Base-by-base conservation (phyloP, 2,888 invertebrate species). In the Ennomos fuscantarius region DNA sequence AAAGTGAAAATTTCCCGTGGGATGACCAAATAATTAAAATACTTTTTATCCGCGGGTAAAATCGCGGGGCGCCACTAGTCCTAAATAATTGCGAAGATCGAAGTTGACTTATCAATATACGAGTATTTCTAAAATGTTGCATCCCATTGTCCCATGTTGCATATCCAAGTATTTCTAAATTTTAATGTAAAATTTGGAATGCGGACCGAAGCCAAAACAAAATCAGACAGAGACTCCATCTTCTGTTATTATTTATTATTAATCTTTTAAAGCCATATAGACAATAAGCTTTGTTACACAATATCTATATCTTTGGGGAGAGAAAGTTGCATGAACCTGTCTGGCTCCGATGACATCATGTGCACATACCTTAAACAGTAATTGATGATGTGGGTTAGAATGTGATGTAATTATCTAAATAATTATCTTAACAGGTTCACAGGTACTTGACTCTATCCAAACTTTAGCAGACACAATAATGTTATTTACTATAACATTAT, bases 271-370 rank as follows among this genome's bases (percentile, higher is more conserved):
- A 60, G 45, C 56, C 54, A 62, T 60, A 63, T 60, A 63, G 52
- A 58, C 61, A 61, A 59, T 58, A 52, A 60, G 65, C 51, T 65
- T 66, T 70, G 62, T 78, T 79, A 69, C 69, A 74, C 74, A 78
- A 79, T 75, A 60, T 68, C 66, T 72, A 64, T 66, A 68, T 64
- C 62, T 63, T 24, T 24, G 65, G 57, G 57, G 53, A 69, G 79
- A 72, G 79, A 79, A 79, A 79, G 78, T 70, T 46, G 60, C 60
- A 67, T 68, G 62, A 74, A 74, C 86, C 75, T 70, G 82, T 78
- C 65, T 43, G 66, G 5, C 50, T 43, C 24, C 41, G 40, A 65
- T 82, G 86, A 83, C 79, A 78, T 81, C 82, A 81, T 49, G 40
- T 46, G 11, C 50, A 44, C 57, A 64, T 63, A 65, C 57, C 66